phyloP scores from a whole-genome alignment of 2,113 vertebrate species.

The Penelope pileata region DNA sequence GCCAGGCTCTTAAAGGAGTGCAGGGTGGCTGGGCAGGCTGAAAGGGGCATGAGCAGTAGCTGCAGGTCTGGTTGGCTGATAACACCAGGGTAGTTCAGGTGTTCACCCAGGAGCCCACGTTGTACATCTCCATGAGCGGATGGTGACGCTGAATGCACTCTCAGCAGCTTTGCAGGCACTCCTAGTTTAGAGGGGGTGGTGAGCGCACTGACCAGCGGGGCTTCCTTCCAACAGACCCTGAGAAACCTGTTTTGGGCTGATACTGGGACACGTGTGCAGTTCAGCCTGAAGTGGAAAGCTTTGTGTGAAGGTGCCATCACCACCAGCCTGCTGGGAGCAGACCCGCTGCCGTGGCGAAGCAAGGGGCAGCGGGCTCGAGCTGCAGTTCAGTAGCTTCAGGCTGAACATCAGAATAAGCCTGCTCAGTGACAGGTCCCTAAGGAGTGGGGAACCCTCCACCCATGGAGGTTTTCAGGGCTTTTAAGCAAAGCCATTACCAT shows the following conservation, averaged over 20 bases:
- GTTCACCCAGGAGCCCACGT: background rate
- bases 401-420: no score
- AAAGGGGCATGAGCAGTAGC: background rate
- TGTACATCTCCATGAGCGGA: background rate
- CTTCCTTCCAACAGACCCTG: background rate
- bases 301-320: background rate
- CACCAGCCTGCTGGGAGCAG: background rate
- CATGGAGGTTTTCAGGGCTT: background rate
- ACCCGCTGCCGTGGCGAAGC: background rate
- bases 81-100: background rate
- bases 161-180: background rate
- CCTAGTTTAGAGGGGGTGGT: background rate
- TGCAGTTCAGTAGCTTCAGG: background rate
- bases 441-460: background rate
- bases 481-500: background rate
- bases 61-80: background rate
- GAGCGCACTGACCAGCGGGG: no score
- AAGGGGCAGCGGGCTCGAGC: background rate
- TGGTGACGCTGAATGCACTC: background rate
- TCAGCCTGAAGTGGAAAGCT: background rate
- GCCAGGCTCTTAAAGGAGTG: background rate
- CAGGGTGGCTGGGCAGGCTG: background rate
- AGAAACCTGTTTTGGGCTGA: background rate
- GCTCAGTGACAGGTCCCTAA: background rate
- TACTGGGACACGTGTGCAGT: background rate